phyloP scores from a whole-genome alignment of 2,113 vertebrate species.

The Cnemophilus loriae region DNA sequence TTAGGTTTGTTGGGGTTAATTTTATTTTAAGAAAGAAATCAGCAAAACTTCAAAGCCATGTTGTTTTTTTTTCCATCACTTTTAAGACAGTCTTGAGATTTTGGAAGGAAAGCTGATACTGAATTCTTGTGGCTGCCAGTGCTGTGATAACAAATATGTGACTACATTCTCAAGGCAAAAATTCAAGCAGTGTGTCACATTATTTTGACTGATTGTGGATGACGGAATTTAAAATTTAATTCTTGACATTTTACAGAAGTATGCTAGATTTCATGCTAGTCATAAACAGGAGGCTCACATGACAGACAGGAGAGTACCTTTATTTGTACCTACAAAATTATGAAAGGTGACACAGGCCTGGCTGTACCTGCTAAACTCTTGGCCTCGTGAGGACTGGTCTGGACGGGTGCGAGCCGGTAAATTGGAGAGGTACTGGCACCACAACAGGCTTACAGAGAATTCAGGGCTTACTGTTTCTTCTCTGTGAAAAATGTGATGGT shows the following conservation, averaged over 20 bases:
- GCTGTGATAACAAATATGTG: neutral
- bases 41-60: neutral
- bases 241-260: neutral
- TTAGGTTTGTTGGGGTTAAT: neutral
- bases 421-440: neutral
- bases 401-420: rapidly evolving
- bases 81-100: neutral
- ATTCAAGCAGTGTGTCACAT: neutral
- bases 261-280: neutral
- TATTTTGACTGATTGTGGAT: neutral
- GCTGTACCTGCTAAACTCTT: neutral
- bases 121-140: neutral
- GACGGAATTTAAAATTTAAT: neutral
- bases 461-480: neutral
- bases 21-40: neutral
- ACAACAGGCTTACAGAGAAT: neutral
- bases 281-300: neutral
- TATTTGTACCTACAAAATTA: neutral
- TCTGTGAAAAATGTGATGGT: neutral
- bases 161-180: neutral
- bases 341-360: neutral
- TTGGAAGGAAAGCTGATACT: neutral
- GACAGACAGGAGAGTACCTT: neutral
- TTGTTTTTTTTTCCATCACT: neutral
- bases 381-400: neutral